Evolutionary conservation across 1,140 invertebrate genomes (phyloP).

Genomic region (Armadillidium nasatum): DNA sequence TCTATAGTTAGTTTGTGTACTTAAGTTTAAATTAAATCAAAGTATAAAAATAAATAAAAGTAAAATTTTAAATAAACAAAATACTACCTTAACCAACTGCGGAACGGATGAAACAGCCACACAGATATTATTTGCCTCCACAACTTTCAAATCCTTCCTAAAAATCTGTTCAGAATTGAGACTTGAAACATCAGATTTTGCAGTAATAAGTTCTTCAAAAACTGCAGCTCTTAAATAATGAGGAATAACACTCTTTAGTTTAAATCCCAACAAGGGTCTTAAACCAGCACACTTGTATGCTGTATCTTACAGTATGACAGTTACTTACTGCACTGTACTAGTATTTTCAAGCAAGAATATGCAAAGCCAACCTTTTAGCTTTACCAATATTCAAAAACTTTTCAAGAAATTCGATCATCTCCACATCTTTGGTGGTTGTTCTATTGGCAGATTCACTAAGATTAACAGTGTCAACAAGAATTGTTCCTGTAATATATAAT

Average conservation of each 20-base stretch:
- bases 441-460: background rate
- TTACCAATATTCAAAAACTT: background rate
- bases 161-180: background rate
- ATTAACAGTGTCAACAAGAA: background rate
- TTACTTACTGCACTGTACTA: background rate
- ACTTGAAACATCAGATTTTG: background rate
- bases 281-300: too few species aligned
- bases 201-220: background rate
- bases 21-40: background rate
- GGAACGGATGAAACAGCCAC: too few species aligned
- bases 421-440: background rate
- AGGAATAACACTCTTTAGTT: background rate
- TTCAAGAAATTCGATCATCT: background rate
- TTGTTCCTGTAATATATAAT: background rate
- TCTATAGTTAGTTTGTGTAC: background rate
- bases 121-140: too few species aligned
- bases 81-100: too few species aligned
- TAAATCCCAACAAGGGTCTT: too few species aligned
- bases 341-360: background rate
- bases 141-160: too few species aligned
- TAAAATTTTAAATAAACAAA: background rate
- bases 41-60: background rate
- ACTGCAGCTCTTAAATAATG: background rate
- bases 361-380: background rate
- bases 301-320: background rate